These are phyloP conservation scores for Ciconia maguari DNA, from an alignment of 2,113 vertebrate genomes.

Conservation along the genomic window DNA sequence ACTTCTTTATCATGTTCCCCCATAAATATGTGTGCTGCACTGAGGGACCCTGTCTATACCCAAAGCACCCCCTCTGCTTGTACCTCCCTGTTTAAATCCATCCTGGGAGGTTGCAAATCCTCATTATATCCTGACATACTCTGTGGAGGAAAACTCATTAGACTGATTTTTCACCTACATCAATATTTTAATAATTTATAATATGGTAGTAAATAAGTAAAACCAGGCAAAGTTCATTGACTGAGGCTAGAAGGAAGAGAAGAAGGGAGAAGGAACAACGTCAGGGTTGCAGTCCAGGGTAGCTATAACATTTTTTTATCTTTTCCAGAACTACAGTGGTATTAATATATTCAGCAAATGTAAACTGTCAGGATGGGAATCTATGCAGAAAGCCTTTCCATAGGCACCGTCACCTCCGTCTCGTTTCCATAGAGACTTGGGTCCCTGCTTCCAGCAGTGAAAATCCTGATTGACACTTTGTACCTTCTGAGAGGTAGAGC, in stretches of 20 bases:
- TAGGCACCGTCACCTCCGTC: constrained; percentile 24
- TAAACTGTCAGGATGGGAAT: not conserved
- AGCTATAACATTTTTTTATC: not conserved
- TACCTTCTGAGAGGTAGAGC: constrained; percentile 13
- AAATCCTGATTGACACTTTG: constrained; percentile 46
- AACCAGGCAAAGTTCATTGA: not conserved
- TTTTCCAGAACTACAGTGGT: not conserved
- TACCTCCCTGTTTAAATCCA: not conserved
- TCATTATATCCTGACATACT: not conserved
- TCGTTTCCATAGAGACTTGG: constrained; percentile 67
- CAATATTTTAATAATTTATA: not conserved
- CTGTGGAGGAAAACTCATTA: not conserved
- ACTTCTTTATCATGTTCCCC: not conserved
- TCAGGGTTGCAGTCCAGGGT: not conserved
- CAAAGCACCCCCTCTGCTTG: not conserved
- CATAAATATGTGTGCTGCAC: rapidly evolving
- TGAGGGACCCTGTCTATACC: not conserved
- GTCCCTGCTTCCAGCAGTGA: constrained; percentile 5
- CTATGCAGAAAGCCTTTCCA: constrained; percentile 5
- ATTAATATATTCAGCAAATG: not conserved
- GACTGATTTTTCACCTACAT: not conserved
- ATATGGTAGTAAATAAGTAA: not conserved
- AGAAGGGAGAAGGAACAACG: not conserved
- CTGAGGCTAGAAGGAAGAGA: not conserved
- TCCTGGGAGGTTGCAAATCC: not conserved